Base-by-base conservation (phyloP, 2,113 vertebrate species). In the Nerophis ophidion region DNA sequence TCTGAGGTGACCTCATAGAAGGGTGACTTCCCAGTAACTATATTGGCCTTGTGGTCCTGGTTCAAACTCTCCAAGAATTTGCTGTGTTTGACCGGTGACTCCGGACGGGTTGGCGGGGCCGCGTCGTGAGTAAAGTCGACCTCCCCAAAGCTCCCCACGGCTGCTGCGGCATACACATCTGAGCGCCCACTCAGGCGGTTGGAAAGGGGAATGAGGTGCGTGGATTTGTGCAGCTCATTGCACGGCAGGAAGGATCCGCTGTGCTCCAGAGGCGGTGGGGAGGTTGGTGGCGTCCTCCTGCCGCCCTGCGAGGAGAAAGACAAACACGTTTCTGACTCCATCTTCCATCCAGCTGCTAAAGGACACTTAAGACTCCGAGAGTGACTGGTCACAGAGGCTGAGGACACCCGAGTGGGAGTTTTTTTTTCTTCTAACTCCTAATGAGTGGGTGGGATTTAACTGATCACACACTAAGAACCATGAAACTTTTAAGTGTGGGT, bases 251-350 rank as follows among this genome's bases (percentile, higher is more conserved):
- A 90, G 26, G 81, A 62, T 53, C 81, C 60, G 40, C 72, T 61
- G 72, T 83, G 87, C 59, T 91, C 90, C 75, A 89, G 59, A 17
- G 77, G 75, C 6, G 89, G 84, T 6, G 86, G 84, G 58, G 70
- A 79, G 4, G 80, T 81, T 14, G 87, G 86, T 33, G 88, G 86
- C 36, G 87, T 88, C 60, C 81, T 84, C 71, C 88, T 79, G 70
- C 79, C 85, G 54, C 72, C 78, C 71, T 87, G 89, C 50, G 90
- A 75, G 60, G 82, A 80, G 63, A 93, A 93, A 63, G 90, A 75
- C 87, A 91, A 78, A 81, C 93, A 91, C 73, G 70, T 84, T 68
- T 91, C 90, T 17, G 89, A 82, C 82, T 94, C 91, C 93, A 94
- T 94, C 74, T 79, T 68, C 72, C 51, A 38, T 81, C 78, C 77